Conservation (phyloP, 1,140 invertebrate genomes). For the Drosophila rhopaloa region DNA sequence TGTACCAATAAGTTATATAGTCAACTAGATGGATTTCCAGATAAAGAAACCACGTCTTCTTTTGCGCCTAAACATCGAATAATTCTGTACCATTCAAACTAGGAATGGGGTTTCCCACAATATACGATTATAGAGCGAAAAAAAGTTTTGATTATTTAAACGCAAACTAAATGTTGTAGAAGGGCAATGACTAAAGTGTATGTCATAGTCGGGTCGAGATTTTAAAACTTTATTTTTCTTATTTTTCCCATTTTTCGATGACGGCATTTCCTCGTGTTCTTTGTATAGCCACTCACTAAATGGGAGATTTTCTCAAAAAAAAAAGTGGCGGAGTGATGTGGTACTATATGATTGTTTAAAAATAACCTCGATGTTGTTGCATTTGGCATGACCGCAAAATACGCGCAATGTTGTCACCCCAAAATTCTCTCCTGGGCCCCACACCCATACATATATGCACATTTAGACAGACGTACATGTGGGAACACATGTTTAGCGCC, state of each 20-base stretch:
- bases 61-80: too few relatives aligned
- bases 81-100: too few relatives aligned
- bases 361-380: slow-evolving; percentile 39
- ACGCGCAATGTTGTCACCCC: slow-evolving; percentile 45
- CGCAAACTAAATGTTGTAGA: too few relatives aligned
- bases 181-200: background rate
- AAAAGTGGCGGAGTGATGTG: background rate
- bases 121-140: too few relatives aligned
- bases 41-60: too few relatives aligned
- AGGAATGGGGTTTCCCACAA: too few relatives aligned
- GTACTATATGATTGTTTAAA: slow-evolving; percentile 25
- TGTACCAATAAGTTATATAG: background rate
- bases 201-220: background rate
- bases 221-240: background rate
- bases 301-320: slow-evolving; percentile 2
- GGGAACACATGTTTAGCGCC: slow-evolving; percentile 79
- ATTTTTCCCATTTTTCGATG: slow-evolving; percentile 51
- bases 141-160: too few relatives aligned
- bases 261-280: slow-evolving; percentile 56
- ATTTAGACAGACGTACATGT: slow-evolving; percentile 5
- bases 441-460: background rate
- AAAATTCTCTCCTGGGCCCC: slow-evolving; percentile 31
- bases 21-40: too few relatives aligned
- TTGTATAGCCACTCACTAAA: slow-evolving; percentile 7
- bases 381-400: slow-evolving; percentile 25